A percentile compares a stretch with the other conserved stretches of the same genome.
Evolutionary conservation across 2,888 invertebrate species (phyloP).

Genomic region (Mystacides longicornis): DNA sequence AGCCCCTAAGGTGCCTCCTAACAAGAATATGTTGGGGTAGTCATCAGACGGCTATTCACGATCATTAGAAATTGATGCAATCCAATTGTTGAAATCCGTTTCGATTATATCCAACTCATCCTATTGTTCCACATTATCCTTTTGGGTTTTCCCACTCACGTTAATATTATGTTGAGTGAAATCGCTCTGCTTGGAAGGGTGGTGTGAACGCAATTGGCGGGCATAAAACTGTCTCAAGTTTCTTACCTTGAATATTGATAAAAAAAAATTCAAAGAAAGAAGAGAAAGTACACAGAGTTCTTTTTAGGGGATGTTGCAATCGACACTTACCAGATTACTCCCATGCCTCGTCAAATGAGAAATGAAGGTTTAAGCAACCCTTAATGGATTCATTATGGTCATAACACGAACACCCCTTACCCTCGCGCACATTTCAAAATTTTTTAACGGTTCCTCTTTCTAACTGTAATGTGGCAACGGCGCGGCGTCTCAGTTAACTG

Average conservation of each 20-base stretch:
- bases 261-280: not conserved
- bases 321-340: not conserved
- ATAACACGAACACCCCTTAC: not conserved
- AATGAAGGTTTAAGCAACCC: not conserved
- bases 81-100: no score
- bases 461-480: conserved; percentile 8
- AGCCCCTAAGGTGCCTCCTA: no score
- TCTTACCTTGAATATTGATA: not conserved
- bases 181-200: no score
- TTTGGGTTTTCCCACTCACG: no score
- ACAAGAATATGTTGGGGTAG: no score
- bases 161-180: no score
- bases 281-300: not conserved
- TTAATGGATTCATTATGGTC: conserved; percentile 15
- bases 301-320: not conserved
- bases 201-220: no score
- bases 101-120: no score
- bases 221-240: not conserved
- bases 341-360: not conserved
- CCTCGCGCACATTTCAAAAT: not conserved
- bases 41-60: no score
- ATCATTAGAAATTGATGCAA: no score
- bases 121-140: no score
- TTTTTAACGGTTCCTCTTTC: conserved; percentile 5
- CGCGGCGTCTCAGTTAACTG: conserved; percentile 4